A percentile compares a stretch with the other conserved stretches of the same genome.
These are phyloP conservation scores for Mormyrops attenuatus DNA, from an alignment of 2,797 vertebrate genomes.

Conservation along the genomic window DNA sequence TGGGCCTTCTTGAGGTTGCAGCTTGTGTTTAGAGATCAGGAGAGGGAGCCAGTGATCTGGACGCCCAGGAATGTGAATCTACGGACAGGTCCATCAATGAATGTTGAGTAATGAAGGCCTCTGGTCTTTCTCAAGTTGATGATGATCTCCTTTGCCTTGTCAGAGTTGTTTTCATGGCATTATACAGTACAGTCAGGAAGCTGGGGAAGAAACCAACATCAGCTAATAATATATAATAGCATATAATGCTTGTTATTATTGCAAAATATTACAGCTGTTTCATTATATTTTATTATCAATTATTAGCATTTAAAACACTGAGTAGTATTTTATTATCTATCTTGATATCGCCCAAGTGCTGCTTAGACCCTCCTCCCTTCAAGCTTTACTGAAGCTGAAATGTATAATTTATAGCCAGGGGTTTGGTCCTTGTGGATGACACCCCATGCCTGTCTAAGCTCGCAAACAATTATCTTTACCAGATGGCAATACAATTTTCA, in stretches of 20 bases:
- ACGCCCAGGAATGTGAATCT: neutral
- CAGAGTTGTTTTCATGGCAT: neutral
- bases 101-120: neutral
- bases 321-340: neutral
- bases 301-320: neutral
- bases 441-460: neutral
- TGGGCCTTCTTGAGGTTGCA: neutral
- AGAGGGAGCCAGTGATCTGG: neutral
- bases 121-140: neutral
- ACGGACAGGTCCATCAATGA: neutral
- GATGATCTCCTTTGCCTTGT: neutral
- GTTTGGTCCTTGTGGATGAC: neutral
- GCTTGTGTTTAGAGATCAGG: neutral
- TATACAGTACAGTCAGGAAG: neutral
- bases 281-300: neutral
- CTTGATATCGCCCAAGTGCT: neutral
- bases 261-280: neutral
- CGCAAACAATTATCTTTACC: neutral
- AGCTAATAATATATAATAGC: neutral
- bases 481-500: neutral
- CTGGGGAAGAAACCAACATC: neutral
- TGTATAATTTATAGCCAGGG: neutral
- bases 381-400: neutral
- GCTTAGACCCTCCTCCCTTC: neutral
- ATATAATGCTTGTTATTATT: neutral